These are phyloP conservation scores for Eupithecia tripunctaria DNA, from an alignment of 2,888 invertebrate genomes.

Conservation along the genomic window DNA sequence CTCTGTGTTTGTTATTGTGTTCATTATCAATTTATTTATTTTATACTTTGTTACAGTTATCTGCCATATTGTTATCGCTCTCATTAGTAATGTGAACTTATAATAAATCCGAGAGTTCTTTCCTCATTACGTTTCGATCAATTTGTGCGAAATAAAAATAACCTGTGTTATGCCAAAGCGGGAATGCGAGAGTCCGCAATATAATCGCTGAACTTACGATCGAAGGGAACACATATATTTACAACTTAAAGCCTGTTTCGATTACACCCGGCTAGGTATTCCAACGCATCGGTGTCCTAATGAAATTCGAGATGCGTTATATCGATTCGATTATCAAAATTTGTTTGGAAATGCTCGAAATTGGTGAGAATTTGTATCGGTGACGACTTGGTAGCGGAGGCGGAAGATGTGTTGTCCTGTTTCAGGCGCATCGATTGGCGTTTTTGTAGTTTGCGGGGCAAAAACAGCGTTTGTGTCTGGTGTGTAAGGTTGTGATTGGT, in stretches of 20 bases:
- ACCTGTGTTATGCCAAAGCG: slow-evolving; percentile 44
- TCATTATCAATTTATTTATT: slow-evolving; percentile 21
- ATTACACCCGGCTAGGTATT: slow-evolving; percentile 54
- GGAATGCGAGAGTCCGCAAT: slow-evolving; percentile 43
- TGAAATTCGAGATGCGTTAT: slow-evolving; percentile 63
- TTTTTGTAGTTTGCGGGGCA: slow-evolving; percentile 42
- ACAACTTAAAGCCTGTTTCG: slow-evolving; percentile 57
- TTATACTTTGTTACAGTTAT: slow-evolving; percentile 13
- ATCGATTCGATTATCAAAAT: slow-evolving; percentile 67
- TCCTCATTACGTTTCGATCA: slow-evolving; percentile 33
- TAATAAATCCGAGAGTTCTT: slow-evolving; percentile 27
- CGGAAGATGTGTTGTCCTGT: slow-evolving; percentile 81
- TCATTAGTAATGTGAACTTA: slow-evolving; percentile 21
- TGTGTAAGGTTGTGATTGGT: slow-evolving; percentile 48
- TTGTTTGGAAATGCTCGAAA: slow-evolving; percentile 55
- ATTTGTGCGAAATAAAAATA: slow-evolving; percentile 36
- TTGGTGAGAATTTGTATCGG: slow-evolving; percentile 68
- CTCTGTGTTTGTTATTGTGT: not conserved
- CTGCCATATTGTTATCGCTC: slow-evolving; percentile 21
- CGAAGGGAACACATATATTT: slow-evolving; percentile 56
- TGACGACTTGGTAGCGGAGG: slow-evolving; percentile 71
- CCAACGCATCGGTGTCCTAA: slow-evolving; percentile 58
- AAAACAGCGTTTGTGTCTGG: slow-evolving; percentile 52
- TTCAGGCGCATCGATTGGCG: slow-evolving; percentile 81
- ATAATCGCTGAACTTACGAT: slow-evolving; percentile 56